Conservation (phyloP, 2,888 invertebrate species). For the Hofmannophila pseudospretella region DNA sequence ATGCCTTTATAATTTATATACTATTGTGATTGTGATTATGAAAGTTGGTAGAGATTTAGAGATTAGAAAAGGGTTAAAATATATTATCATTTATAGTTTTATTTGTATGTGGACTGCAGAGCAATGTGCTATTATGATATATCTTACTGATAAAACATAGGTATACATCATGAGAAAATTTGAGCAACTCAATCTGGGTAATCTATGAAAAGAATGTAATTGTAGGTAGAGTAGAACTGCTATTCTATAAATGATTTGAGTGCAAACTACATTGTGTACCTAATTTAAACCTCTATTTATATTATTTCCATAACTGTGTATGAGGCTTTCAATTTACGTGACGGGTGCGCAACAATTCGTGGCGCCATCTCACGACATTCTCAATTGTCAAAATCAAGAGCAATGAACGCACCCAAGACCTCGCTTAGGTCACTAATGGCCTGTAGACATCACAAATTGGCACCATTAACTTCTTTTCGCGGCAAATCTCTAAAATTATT, state of each 20-base stretch:
- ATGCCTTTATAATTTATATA: slow-evolving; percentile 28
- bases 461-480: slow-evolving; percentile 45
- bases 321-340: slow-evolving; percentile 29
- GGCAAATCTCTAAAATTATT: slow-evolving; percentile 40
- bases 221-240: too few relatives aligned
- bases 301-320: neutral
- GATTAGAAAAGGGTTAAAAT: neutral
- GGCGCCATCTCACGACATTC: slow-evolving; percentile 57
- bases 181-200: too few relatives aligned
- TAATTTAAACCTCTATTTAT: too few relatives aligned
- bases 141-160: too few relatives aligned
- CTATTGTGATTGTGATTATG: slow-evolving; percentile 17
- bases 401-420: slow-evolving; percentile 34
- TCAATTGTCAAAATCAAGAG: slow-evolving; percentile 48
- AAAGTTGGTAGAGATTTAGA: slow-evolving; percentile 11
- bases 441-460: slow-evolving; percentile 49
- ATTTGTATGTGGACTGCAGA: too few relatives aligned
- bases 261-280: too few relatives aligned
- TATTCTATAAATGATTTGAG: too few relatives aligned
- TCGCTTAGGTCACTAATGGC: slow-evolving; percentile 24
- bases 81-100: too few relatives aligned
- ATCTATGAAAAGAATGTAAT: too few relatives aligned
- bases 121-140: too few relatives aligned
- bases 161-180: too few relatives aligned
- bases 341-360: slow-evolving; percentile 39